phyloP scores from a whole-genome alignment of 2,888 invertebrate genomes.

The Lymantria monacha region DNA sequence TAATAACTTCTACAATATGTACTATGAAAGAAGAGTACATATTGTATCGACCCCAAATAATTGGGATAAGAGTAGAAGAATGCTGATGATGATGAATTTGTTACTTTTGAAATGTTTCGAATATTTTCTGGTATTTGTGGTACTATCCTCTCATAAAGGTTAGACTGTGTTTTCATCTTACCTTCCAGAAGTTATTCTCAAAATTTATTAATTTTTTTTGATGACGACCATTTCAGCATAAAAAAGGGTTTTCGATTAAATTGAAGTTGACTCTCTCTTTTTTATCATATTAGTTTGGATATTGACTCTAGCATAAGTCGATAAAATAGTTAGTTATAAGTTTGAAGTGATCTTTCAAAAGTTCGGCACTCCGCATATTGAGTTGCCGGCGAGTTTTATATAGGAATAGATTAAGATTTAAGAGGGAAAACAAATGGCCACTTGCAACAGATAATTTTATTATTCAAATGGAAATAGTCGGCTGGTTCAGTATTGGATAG shows the following conservation, averaged over 20 bases:
- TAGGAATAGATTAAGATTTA: not conserved
- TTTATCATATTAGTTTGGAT: slow-evolving; percentile 5
- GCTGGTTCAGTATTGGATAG: too few species aligned
- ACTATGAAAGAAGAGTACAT: too few species aligned
- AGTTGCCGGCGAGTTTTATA: slow-evolving; percentile 4
- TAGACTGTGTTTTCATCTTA: too few species aligned
- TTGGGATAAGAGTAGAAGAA: too few species aligned
- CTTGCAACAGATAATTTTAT: not conserved
- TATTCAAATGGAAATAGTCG: not conserved
- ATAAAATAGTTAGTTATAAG: slow-evolving; percentile 9
- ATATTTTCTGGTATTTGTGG: too few species aligned
- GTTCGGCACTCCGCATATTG: slow-evolving; percentile 7
- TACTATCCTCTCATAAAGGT: too few species aligned
- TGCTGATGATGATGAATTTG: too few species aligned
- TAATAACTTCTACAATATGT: too few species aligned
- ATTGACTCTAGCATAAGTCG: slow-evolving; percentile 3
- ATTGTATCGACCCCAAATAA: too few species aligned
- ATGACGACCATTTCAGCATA: not conserved
- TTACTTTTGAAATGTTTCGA: too few species aligned
- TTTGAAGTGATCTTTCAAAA: slow-evolving; percentile 10
- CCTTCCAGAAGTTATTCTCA: too few species aligned
- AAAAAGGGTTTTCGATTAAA: not conserved
- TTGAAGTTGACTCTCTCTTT: not conserved
- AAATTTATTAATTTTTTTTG: not conserved
- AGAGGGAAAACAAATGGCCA: not conserved